Evolutionary conservation across 2,797 vertebrate species (phyloP), one percentile per base, ranked within the genome.

Genomic region (Tauraco hartlaubi): DNA sequence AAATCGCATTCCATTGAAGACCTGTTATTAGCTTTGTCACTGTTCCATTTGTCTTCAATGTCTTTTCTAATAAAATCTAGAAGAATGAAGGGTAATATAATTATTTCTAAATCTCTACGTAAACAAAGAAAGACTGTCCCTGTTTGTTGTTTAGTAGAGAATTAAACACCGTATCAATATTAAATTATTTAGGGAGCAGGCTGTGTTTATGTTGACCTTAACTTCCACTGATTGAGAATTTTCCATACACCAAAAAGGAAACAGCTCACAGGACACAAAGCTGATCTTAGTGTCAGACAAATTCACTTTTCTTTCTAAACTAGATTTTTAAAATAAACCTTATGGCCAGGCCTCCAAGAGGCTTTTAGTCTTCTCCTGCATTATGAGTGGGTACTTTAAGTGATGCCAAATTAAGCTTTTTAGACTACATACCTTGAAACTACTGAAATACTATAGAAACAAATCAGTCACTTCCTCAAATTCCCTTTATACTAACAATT

Each of bases 1-100:
- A 88, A 48, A 4, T 39, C 2, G 3, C 49, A 85, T 83, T 80
- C 68, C 62, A 81, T 35, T 64, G 28, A 76, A 86, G 52, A 71
- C 28, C 85, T 94, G 83, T 94, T 95, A 90, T 84, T 94, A 94
- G 79, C 49, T 92, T 93, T 95, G 79, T 86, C 90, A 85, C 85
- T 74, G 49, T 71, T 95, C 75, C 51, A 83, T 94, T 94, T 96
- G 76, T 86, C 82, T 96, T 90, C 72, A 71, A 28, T 46, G 71
- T 80, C 91, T 97, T 88, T 85, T 71, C 76, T 83, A 72, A 93
- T 59, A 93, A 96, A 97, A 44, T 28, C 15, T 59, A 72, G 51
- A 88, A 88, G 52, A 92, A 92, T 56, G 67, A 91, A 96, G 85
- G 77, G 46, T 76, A 88, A 90, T 26, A 67, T 41, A 88, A 88